A percentile compares a stretch with the other conserved stretches of the same genome.
These are phyloP conservation scores for Nematolebias whitei DNA, from an alignment of 2,113 vertebrate genomes.

Conservation along the genomic window DNA sequence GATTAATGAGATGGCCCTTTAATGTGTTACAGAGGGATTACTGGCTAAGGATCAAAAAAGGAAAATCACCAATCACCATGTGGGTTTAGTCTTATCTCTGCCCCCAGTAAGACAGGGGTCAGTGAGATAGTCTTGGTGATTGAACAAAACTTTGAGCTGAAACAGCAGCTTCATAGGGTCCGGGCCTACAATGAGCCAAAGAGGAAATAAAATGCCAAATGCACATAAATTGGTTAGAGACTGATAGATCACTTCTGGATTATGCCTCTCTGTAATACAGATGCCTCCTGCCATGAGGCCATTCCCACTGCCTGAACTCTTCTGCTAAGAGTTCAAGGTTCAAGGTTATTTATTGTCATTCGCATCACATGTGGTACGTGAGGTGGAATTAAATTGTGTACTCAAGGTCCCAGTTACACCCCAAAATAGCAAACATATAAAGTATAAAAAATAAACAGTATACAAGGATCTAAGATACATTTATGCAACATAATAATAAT, in stretches of 20 bases:
- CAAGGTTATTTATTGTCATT: too few species aligned
- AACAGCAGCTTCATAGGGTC: neutral
- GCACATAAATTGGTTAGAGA: conserved; percentile 7
- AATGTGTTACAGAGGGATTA: conserved; percentile 39
- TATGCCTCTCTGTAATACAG: neutral
- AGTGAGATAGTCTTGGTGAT: conserved; percentile 14
- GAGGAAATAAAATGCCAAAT: conserved; percentile 9
- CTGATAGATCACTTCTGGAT: conserved; percentile 3
- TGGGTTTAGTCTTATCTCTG: conserved; percentile 24
- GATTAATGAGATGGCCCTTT: conserved; percentile 55
- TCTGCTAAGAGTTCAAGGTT: neutral
- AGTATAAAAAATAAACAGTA: too few species aligned
- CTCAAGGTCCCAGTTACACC: too few species aligned
- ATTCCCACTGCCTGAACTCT: conserved; percentile 17
- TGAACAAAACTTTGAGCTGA: conserved; percentile 8
- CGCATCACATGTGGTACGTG: too few species aligned
- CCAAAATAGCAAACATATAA: too few species aligned
- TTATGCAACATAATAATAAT: too few species aligned
- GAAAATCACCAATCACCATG: conserved; percentile 31
- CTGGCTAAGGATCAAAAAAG: conserved; percentile 37
- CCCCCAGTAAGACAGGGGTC: conserved; percentile 20
- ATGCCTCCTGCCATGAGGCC: neutral
- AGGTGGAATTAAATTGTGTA: too few species aligned
- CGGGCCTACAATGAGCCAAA: conserved; percentile 1
- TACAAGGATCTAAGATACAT: too few species aligned